These are phyloP conservation scores for Macaria notata DNA, from an alignment of 2,888 invertebrate genomes.

Conservation along the genomic window DNA sequence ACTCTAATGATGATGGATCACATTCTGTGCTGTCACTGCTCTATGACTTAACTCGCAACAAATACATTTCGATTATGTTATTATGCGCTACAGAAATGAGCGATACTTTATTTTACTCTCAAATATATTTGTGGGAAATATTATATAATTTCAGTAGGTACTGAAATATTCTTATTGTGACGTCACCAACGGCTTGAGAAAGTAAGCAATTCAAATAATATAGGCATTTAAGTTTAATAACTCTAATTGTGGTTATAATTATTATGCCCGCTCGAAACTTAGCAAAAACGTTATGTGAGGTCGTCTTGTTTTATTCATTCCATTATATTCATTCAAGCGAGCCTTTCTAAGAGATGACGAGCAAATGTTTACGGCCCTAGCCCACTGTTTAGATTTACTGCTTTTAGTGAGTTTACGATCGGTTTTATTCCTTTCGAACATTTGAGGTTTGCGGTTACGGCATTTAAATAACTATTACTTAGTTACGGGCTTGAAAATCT, in stretches of 20 bases:
- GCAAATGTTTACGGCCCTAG: slow-evolving; percentile 6
- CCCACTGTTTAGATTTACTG: slow-evolving; percentile 10
- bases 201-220: too few relatives aligned
- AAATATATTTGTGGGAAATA: too few relatives aligned
- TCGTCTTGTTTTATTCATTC: not conserved
- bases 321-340: slow-evolving; percentile 7
- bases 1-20: slow-evolving; percentile 13
- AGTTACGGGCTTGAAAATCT: not conserved
- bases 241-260: too few relatives aligned
- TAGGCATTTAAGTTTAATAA: too few relatives aligned
- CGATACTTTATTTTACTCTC: too few relatives aligned
- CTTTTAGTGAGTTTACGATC: slow-evolving; percentile 15
- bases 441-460: slow-evolving; percentile 20
- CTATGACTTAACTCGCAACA: not conserved
- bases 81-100: too few relatives aligned
- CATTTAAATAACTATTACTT: slow-evolving; percentile 1
- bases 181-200: too few relatives aligned
- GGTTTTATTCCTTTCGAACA: slow-evolving; percentile 8
- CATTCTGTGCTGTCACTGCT: not conserved
- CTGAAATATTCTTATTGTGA: too few relatives aligned
- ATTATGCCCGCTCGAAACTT: too few relatives aligned
- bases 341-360: slow-evolving; percentile 3
- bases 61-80: too few relatives aligned
- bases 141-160: too few relatives aligned
- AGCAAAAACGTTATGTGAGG: not conserved